Evolutionary conservation across 2,113 vertebrate genomes (phyloP).

Genomic region (Cebus imitator): DNA sequence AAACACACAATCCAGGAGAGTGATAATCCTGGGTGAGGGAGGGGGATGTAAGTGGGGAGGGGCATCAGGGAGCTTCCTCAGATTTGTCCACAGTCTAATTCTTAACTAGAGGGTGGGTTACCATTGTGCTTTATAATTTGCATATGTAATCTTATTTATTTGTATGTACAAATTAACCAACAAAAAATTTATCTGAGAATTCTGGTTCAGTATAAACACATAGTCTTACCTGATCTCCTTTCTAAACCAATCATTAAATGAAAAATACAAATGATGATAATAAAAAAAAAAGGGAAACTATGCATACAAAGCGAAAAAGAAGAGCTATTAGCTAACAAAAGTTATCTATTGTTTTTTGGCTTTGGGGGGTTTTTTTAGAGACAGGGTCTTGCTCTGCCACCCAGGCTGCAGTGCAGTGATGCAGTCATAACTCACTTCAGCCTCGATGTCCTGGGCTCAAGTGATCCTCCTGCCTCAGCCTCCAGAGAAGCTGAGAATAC

Average conservation of each 20-base stretch:
- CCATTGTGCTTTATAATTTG: background rate
- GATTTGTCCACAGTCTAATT: background rate
- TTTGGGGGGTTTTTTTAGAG: no score
- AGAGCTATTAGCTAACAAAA: background rate
- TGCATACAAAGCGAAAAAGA: background rate
- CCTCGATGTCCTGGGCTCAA: no score
- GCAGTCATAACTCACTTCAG: no score
- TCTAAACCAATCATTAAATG: background rate
- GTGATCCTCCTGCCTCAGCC: no score
- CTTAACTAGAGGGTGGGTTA: background rate
- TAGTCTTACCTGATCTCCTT: background rate
- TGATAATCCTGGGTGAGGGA: background rate
- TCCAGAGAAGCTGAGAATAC: no score
- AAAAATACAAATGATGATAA: background rate
- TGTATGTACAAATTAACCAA: background rate
- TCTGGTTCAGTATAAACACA: background rate
- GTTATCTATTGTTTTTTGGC: background rate
- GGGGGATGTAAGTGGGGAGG: rapidly evolving
- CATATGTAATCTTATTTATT: background rate
- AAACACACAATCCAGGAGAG: background rate
- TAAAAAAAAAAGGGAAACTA: background rate
- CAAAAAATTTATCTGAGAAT: background rate
- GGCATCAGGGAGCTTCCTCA: background rate
- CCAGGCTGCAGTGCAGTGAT: no score
- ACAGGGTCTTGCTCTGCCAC: no score